Evolutionary conservation across 2,113 vertebrate genomes (phyloP).

Genomic region (Apus apus): DNA sequence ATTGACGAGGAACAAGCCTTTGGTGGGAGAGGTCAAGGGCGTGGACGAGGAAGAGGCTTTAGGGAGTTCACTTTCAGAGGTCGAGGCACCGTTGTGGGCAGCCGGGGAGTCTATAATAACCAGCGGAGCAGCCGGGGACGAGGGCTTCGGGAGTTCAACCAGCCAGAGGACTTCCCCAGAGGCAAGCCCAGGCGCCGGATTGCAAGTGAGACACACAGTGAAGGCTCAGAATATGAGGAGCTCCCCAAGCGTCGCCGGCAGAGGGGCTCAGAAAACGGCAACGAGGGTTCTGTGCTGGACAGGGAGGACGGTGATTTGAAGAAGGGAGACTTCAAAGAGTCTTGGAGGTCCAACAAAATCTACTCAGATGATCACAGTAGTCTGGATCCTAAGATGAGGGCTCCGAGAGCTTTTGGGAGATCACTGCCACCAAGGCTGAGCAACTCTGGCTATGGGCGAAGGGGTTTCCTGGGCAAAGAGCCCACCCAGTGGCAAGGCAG

Average conservation of each 20-base stretch:
- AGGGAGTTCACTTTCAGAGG: conserved; percentile 90
- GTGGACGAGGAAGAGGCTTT: conserved; percentile 88
- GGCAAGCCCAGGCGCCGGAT: conserved; percentile 89
- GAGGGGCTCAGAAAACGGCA: conserved; percentile 84
- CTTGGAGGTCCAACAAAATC: conserved; percentile 92
- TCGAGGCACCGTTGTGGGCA: conserved; percentile 60
- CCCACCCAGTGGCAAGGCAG: conserved; percentile 86
- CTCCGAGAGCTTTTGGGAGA: conserved; percentile 83
- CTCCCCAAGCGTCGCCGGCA: conserved; percentile 92
- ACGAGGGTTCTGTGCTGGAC: conserved; percentile 67
- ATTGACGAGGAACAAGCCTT: conserved; percentile 98
- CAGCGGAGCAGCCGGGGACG: conserved; percentile 82
- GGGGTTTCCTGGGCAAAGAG: conserved; percentile 84
- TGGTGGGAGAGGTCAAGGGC: conserved; percentile 84
- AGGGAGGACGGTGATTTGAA: conserved; percentile 77
- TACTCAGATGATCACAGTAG: conserved; percentile 85
- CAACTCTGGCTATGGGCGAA: conserved; percentile 82
- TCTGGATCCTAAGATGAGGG: conserved; percentile 79
- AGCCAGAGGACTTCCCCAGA: conserved; percentile 85
- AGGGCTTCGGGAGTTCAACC: conserved; percentile 82
- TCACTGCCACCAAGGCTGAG: conserved; percentile 91
- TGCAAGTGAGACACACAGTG: conserved; percentile 93
- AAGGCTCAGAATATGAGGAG: conserved; percentile 96
- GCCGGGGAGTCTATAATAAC: conserved; percentile 67
- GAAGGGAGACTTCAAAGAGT: conserved; percentile 86